These are phyloP conservation scores for Colaptes auratus DNA, from an alignment of 2,113 vertebrate genomes.

Conservation along the genomic window DNA sequence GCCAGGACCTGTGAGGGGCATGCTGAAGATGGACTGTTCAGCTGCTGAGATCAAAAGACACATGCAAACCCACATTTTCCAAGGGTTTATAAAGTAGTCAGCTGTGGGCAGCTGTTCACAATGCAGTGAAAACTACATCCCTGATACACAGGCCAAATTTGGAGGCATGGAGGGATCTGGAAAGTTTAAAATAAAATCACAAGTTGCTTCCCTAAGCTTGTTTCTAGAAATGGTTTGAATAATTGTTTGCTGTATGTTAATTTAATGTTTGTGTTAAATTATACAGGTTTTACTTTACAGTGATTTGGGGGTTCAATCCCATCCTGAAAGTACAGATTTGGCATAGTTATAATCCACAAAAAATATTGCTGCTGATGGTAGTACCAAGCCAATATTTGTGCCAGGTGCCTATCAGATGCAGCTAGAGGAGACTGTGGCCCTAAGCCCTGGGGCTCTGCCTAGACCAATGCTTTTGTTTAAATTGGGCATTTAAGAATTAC, in stretches of 20 bases:
- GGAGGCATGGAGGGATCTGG: not conserved
- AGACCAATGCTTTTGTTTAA: not conserved
- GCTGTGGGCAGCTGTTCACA: not conserved
- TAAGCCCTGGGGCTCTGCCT: not conserved
- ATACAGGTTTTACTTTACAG: not conserved
- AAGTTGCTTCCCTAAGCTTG: not conserved
- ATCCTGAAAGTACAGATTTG: not conserved
- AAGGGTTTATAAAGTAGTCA: not conserved
- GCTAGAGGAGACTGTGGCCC: not conserved
- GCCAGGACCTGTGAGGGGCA: not conserved
- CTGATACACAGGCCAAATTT: not conserved
- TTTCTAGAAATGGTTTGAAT: not conserved
- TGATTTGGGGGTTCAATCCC: not conserved
- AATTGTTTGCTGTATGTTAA: not conserved
- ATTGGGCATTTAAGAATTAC: not conserved
- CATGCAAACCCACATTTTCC: not conserved
- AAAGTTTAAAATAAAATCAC: not conserved
- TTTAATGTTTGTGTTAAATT: not conserved
- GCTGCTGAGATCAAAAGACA: not conserved
- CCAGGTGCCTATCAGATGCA: not conserved
- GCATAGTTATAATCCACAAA: not conserved
- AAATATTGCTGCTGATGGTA: not conserved
- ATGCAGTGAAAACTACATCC: not conserved
- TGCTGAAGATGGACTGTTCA: not conserved
- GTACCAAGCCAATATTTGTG: not conserved